Conservation (phyloP, 1,140 invertebrate genomes). For the Conus betulinus region DNA sequence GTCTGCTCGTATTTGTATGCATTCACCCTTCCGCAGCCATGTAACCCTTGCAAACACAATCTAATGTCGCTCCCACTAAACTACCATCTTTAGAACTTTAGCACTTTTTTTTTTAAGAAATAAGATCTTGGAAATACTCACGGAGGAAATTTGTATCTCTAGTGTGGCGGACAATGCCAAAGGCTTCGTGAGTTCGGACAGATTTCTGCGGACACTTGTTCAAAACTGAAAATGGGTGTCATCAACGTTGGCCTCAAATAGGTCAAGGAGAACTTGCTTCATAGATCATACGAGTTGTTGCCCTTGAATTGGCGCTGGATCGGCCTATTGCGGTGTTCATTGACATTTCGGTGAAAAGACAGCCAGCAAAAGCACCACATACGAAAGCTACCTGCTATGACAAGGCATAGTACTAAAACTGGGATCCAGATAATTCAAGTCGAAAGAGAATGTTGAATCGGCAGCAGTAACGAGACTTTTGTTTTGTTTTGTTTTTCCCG, state of each 20-base stretch:
- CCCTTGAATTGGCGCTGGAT: background rate
- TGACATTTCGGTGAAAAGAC: too few relatives aligned
- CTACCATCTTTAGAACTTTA: background rate
- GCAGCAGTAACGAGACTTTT: too few relatives aligned
- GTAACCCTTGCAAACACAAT: slow-evolving; percentile 11
- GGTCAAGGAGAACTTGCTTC: slow-evolving; percentile 15
- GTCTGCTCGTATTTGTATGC: background rate
- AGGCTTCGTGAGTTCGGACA: background rate
- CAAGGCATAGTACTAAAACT: too few relatives aligned
- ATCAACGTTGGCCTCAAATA: slow-evolving; percentile 15
- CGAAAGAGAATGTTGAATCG: too few relatives aligned
- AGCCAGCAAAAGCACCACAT: too few relatives aligned
- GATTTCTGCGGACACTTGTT: background rate
- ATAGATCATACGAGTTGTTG: background rate
- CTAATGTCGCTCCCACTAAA: background rate
- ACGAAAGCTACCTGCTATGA: too few relatives aligned
- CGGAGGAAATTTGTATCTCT: background rate
- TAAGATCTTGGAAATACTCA: background rate
- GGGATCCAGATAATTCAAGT: too few relatives aligned
- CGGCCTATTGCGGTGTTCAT: too few relatives aligned
- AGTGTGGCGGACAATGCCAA: background rate
- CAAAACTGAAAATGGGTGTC: slow-evolving; percentile 1
- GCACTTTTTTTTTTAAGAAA: background rate
- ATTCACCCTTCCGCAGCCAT: slow-evolving; percentile 30
- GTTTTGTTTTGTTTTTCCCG: too few relatives aligned